Evolutionary conservation across 1,140 invertebrate species (phyloP), one percentile per base, ranked within the genome.

Genomic region (Atta cephalotes): DNA sequence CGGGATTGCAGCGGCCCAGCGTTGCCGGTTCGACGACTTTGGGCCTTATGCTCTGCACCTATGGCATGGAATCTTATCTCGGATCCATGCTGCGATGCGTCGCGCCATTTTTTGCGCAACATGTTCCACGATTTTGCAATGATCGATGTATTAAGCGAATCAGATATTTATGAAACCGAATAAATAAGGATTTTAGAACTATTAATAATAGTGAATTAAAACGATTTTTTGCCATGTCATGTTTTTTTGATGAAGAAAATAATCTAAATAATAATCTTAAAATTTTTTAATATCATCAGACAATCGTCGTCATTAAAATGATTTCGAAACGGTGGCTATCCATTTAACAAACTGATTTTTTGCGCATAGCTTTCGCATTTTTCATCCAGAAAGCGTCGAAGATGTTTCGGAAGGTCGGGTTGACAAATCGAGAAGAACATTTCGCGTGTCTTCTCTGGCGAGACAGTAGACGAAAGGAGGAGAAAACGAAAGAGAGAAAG

Each of bases 1-100:
- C 91, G 77, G 87, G 91, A 91, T 90, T 89, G 79, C 85, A 70
- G 76, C 85, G 87, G 77, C 68, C 51, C 92, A 89, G 76, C 86
- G 92, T 93, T 93, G 92, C 92, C 92, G 91, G 92, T 90, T 93
- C 92, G 91, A 89, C 87, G 87, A 90, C 90, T 90, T 70, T 78
- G 49, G 71, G 79, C 71, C 88, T 89, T 85, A 87, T 74, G 78
- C 84, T 58, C 66, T 18, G 85, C 88, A 62, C 78, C 77, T 78
- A 87, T 72, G 18, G 28, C 56, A 25, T 25, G 31, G 39, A 65
- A 70, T 60, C 89, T 90, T 90, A 85, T 90, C 88, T 90, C 53
- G 62, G 49, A 79, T 80, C 70, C 85, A 81, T 66, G 74, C 39
- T 84, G 39, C 58, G 70, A 51, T 72, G 62, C 88, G 78, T 90